These are phyloP conservation scores for Archips crataeganus DNA, from an alignment of 2,888 invertebrate genomes.

Conservation along the genomic window DNA sequence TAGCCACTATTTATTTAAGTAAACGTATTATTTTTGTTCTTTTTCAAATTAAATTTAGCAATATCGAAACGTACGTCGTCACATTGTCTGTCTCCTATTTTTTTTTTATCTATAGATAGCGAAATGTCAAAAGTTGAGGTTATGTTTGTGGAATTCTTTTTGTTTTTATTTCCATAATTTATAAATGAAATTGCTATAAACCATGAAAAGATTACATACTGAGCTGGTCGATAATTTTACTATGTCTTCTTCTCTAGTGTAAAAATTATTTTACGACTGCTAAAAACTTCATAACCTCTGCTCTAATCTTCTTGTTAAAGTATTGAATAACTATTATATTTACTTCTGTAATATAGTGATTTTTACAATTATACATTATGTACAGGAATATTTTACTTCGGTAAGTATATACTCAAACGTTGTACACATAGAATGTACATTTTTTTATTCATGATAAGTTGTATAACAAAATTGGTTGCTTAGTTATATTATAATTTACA, in stretches of 20 bases:
- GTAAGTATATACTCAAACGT: constrained; percentile 55
- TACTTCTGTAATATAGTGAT: constrained; percentile 21
- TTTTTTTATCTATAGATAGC: not conserved
- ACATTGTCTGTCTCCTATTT: not conserved
- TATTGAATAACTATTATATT: constrained; percentile 30
- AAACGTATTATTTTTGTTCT: not conserved
- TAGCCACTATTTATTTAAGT: not conserved
- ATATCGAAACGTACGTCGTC: not conserved
- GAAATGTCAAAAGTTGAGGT: constrained; percentile 29
- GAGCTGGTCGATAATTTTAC: not conserved
- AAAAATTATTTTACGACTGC: not conserved
- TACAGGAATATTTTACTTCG: constrained; percentile 66
- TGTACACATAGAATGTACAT: not conserved
- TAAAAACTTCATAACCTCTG: constrained; percentile 8
- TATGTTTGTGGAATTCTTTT: constrained; percentile 28
- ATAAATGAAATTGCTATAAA: not conserved
- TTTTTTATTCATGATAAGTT: not conserved
- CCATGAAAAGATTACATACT: constrained; percentile 4
- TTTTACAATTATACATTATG: constrained; percentile 55
- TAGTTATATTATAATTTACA: not conserved
- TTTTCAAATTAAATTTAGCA: not conserved
- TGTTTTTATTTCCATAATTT: constrained; percentile 17
- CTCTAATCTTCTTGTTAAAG: constrained; percentile 18
- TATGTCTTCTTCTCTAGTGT: not conserved
- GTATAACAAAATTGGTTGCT: constrained; percentile 9